phyloP scores from a whole-genome alignment of 2,113 vertebrate species.

The Hystrix cristata region DNA sequence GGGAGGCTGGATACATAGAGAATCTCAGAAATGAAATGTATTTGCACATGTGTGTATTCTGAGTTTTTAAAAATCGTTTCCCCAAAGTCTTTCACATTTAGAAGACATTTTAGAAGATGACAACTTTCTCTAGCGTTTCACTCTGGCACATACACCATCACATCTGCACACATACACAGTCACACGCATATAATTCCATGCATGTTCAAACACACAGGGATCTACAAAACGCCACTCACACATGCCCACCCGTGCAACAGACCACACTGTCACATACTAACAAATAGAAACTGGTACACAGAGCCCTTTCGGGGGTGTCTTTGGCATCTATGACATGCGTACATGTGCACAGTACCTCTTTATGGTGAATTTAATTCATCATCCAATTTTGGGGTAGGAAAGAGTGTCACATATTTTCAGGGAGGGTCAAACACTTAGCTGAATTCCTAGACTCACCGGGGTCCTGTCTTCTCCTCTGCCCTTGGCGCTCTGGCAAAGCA shows the following conservation, averaged over 20 bases:
- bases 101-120: constrained; percentile 70
- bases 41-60: not conserved
- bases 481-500: not conserved
- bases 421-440: not conserved
- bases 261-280: not conserved
- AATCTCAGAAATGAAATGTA: constrained; percentile 30
- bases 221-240: not conserved
- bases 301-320: not conserved
- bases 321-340: not conserved
- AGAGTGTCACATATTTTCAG: constrained; percentile 2
- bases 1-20: not conserved
- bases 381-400: not conserved
- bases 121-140: constrained; percentile 50
- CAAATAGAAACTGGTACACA: not conserved
- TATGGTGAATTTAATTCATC: not conserved
- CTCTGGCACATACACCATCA: not conserved
- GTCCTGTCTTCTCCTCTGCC: not conserved
- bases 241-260: not conserved
- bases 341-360: not conserved
- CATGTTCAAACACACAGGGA: not conserved
- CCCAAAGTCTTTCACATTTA: constrained; percentile 58
- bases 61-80: not conserved
- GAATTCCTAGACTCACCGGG: not conserved
- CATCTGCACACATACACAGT: not conserved
- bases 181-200: not conserved